Evolutionary conservation across 2,888 invertebrate species (phyloP).

Genomic region (Cyaniris semiargus): DNA sequence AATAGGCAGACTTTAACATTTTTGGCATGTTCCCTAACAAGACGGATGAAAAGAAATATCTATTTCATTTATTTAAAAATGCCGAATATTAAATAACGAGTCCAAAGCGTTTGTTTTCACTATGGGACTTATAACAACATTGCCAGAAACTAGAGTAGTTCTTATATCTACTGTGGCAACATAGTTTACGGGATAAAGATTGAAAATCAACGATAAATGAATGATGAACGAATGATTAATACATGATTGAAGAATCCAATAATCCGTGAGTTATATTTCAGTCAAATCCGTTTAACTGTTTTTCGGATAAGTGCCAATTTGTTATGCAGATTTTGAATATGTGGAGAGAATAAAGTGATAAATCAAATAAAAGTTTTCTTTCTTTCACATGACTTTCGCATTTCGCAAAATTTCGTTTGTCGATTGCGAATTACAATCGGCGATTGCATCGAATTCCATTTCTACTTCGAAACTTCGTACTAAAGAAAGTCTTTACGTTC

Average conservation of each 20-base stretch:
- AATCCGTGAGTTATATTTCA: not conserved
- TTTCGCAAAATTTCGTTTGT: not conserved
- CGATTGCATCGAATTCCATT: constrained; percentile 30
- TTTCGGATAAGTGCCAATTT: not conserved
- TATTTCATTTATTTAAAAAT: constrained; percentile 3
- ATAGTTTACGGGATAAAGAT: not conserved
- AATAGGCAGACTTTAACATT: constrained; percentile 18
- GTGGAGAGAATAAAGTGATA: not conserved
- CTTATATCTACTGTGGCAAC: not conserved
- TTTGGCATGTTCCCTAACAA: constrained; percentile 20
- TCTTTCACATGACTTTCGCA: not conserved
- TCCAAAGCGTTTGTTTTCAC: not conserved
- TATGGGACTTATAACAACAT: too few relatives aligned
- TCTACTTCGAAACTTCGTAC: constrained; percentile 38
- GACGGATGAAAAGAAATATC: constrained; percentile 7
- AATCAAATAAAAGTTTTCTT: not conserved
- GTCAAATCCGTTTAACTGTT: not conserved
- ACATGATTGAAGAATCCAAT: too few relatives aligned
- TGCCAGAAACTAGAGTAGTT: too few relatives aligned
- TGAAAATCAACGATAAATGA: too few relatives aligned
- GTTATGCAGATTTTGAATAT: not conserved
- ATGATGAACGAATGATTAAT: too few relatives aligned
- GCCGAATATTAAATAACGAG: not conserved
- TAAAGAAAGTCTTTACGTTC: constrained; percentile 30
- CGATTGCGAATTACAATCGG: not conserved